Evolutionary conservation across 1,140 invertebrate genomes (phyloP).

Genomic region (Pectinophora gossypiella): DNA sequence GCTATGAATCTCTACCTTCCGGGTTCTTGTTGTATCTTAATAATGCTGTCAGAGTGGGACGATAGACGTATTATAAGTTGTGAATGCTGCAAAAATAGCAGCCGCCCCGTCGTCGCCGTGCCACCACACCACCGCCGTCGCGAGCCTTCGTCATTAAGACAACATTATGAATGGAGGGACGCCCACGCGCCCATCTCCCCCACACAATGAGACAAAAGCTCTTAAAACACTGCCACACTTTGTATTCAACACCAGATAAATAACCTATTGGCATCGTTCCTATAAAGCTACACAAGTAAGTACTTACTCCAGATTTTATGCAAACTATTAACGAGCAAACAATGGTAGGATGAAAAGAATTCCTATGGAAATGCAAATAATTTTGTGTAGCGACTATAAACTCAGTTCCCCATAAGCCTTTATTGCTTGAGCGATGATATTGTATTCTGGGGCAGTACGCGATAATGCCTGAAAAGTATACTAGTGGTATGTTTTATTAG

Average conservation of each 20-base stretch:
- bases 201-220: slow-evolving; percentile 54
- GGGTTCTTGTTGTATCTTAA: no score
- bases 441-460: slow-evolving; percentile 30
- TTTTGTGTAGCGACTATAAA: neutral
- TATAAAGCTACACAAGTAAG: slow-evolving; percentile 22
- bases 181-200: slow-evolving; percentile 41
- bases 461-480: slow-evolving; percentile 28
- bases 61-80: no score
- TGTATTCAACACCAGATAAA: neutral
- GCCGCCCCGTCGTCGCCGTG: slow-evolving; percentile 9
- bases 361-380: neutral
- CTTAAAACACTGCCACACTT: slow-evolving; percentile 32
- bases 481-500: neutral
- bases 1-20: no score
- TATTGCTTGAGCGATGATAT: neutral
- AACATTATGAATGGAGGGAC: slow-evolving; percentile 52
- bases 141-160: slow-evolving; percentile 52
- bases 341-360: neutral
- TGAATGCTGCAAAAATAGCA: slow-evolving; percentile 7
- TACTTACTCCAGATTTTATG: slow-evolving; percentile 4
- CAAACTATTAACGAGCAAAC: neutral
- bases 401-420: neutral
- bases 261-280: slow-evolving; percentile 28
- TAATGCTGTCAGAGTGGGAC: no score
- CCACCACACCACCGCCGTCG: slow-evolving; percentile 25